Evolutionary conservation across 1,140 invertebrate species (phyloP).

Genomic region (Geopemphigus sp.): DNA sequence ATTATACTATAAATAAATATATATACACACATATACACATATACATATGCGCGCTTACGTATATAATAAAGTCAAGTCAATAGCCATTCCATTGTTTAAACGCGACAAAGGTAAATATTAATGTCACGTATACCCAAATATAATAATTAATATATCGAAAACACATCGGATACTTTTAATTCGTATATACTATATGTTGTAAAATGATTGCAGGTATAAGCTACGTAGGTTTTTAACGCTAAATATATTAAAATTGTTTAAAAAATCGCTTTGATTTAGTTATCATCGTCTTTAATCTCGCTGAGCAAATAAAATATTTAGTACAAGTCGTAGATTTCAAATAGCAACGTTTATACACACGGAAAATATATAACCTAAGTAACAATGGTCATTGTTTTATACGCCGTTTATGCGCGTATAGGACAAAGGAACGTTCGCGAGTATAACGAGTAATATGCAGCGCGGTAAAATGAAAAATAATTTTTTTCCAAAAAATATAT

Average conservation of each 20-base stretch:
- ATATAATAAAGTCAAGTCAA: neutral
- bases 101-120: neutral
- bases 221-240: no score
- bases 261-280: no score
- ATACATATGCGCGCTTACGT: no score
- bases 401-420: neutral
- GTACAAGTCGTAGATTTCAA: neutral
- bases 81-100: neutral
- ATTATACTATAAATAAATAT: neutral
- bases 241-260: no score
- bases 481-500: neutral
- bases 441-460: neutral
- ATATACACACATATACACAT: no score
- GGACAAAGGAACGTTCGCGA: neutral
- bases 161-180: no score
- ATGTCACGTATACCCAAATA: neutral
- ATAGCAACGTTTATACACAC: neutral
- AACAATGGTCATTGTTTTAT: slow-evolving; percentile 4
- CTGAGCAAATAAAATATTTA: no score
- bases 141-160: neutral
- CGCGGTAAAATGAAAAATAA: neutral
- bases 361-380: neutral
- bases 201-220: no score
- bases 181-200: neutral
- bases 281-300: no score